Percentiles rank a stretch among this genome's conserved stretches.
These are phyloP conservation scores for Rhyacichthys aspro DNA, from an alignment of 2,797 vertebrate genomes.

Conservation along the genomic window DNA sequence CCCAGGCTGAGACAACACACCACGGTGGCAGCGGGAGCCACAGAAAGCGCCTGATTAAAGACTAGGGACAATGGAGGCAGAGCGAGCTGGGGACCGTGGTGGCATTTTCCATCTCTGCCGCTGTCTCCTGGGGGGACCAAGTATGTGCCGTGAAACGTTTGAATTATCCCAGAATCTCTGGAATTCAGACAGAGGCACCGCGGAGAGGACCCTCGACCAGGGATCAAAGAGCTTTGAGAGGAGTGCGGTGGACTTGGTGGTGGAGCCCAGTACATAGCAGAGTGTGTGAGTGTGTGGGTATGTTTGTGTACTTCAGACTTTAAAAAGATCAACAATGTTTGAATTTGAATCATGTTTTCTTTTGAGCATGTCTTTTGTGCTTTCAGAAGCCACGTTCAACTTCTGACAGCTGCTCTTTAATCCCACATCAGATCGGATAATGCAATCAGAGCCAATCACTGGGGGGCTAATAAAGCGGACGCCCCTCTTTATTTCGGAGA, in stretches of 20 bases:
- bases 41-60: slow-evolving; percentile 83
- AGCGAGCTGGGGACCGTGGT: slow-evolving; percentile 74
- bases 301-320: slow-evolving; percentile 45
- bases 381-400: slow-evolving; percentile 38
- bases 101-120: slow-evolving; percentile 78
- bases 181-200: slow-evolving; percentile 83
- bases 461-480: slow-evolving; percentile 73
- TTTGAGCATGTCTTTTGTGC: slow-evolving; percentile 49
- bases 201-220: slow-evolving; percentile 76
- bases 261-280: slow-evolving; percentile 60
- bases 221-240: slow-evolving; percentile 79
- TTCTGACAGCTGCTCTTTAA: slow-evolving; percentile 55
- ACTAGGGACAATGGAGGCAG: slow-evolving; percentile 81
- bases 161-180: slow-evolving; percentile 83
- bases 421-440: slow-evolving; percentile 68
- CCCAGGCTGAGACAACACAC: slow-evolving; percentile 82
- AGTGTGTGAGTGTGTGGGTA: slow-evolving; percentile 14
- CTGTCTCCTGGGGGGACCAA: slow-evolving; percentile 76
- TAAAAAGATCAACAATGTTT: slow-evolving; percentile 61
- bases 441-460: slow-evolving; percentile 74
- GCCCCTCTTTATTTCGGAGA: slow-evolving; percentile 75
- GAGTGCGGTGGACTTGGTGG: slow-evolving; percentile 73
- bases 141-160: slow-evolving; percentile 81
- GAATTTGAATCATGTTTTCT: slow-evolving; percentile 55
- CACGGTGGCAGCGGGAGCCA: slow-evolving; percentile 78